phyloP scores from a whole-genome alignment of 2,797 vertebrate species.

The Sebastes ruberrimus region DNA sequence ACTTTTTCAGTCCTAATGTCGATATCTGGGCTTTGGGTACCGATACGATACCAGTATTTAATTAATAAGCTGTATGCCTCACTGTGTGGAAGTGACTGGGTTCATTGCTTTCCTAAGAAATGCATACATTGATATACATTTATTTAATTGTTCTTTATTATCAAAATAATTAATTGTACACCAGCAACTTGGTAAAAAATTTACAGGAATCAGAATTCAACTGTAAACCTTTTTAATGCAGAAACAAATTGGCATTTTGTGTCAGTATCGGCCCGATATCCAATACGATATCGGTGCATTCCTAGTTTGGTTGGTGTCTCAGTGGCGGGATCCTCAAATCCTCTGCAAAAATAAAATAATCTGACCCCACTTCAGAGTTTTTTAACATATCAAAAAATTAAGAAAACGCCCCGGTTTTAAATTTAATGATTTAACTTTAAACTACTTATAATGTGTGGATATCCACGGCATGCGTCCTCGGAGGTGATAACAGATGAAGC shows the following conservation, averaged over 20 bases:
- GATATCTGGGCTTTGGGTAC: not conserved
- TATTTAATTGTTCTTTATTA: not conserved
- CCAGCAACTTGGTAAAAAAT: not conserved
- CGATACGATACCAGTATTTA: not conserved
- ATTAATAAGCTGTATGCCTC: not conserved
- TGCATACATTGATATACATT: not conserved
- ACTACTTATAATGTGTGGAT: not conserved
- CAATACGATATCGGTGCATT: no score
- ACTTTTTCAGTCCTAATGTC: not conserved
- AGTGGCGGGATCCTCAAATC: not conserved
- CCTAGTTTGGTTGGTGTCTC: not conserved
- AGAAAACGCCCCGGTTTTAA: not conserved
- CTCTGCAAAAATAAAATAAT: not conserved
- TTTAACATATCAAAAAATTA: not conserved
- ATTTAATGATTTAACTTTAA: not conserved
- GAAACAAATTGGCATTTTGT: not conserved
- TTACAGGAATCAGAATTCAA: not conserved
- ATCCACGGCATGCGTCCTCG: accelerated
- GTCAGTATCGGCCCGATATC: no score
- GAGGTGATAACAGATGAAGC: slow-evolving; percentile 45
- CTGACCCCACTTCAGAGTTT: not conserved
- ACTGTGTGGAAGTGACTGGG: not conserved
- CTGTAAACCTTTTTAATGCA: not conserved
- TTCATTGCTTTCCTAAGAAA: not conserved
- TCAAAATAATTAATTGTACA: not conserved